Percentiles rank a stretch among this genome's conserved stretches.
phyloP scores from a whole-genome alignment of 1,140 invertebrate genomes.

The Ips nitidus region DNA sequence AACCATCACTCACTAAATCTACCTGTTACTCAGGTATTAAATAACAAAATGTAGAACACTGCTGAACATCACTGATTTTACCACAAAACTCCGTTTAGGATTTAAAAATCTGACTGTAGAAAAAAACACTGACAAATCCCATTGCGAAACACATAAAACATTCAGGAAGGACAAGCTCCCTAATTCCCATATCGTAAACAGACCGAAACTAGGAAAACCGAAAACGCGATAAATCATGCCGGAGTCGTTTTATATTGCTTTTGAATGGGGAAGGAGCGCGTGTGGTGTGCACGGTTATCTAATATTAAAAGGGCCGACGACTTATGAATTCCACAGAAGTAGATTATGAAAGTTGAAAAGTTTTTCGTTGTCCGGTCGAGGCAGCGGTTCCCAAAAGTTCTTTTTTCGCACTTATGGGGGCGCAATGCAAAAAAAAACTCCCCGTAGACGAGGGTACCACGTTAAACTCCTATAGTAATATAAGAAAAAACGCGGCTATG shows the following conservation, averaged over 20 bases:
- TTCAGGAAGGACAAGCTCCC: constrained; percentile 4
- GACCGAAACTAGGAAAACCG: constrained; percentile 8
- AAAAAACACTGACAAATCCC: too few relatives aligned
- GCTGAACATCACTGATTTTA: too few relatives aligned
- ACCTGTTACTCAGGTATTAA: too few relatives aligned
- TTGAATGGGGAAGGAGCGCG: constrained; percentile 26
- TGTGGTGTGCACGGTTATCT: constrained; percentile 31
- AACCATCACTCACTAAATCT: too few relatives aligned
- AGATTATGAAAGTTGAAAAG: constrained; percentile 26
- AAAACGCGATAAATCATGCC: constrained; percentile 29
- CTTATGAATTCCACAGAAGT: constrained; percentile 28
- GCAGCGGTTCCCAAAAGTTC: constrained; percentile 8
- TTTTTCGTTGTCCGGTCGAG: constrained; percentile 18
- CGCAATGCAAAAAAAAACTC: background rate
- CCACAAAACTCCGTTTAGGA: too few relatives aligned
- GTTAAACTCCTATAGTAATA: background rate
- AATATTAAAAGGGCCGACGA: constrained; percentile 26
- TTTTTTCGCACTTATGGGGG: background rate
- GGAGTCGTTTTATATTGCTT: constrained; percentile 30
- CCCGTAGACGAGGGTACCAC: background rate
- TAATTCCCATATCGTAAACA: constrained; percentile 31
- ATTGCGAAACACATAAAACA: too few relatives aligned
- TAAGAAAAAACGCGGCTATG: background rate
- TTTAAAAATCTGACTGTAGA: too few relatives aligned
- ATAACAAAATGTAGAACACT: too few relatives aligned